Conservation (phyloP, 2,113 vertebrate species). For the Mustelus asterias region DNA sequence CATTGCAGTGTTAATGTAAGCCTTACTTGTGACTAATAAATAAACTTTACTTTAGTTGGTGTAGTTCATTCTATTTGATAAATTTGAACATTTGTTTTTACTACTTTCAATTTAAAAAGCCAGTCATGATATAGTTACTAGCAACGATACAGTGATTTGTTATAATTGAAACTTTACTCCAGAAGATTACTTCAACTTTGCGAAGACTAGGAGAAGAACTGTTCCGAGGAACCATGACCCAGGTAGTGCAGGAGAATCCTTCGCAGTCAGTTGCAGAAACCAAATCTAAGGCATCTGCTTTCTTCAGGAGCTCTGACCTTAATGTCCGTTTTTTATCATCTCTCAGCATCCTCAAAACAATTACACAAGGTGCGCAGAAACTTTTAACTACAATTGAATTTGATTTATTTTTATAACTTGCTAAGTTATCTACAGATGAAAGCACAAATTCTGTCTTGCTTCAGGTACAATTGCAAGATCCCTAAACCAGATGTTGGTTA, state of each 20-base stretch:
- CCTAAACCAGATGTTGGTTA: not conserved
- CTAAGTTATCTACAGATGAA: not conserved
- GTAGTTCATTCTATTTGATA: not conserved
- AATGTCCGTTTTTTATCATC: slow-evolving; percentile 69
- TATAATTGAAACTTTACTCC: slow-evolving; percentile 37
- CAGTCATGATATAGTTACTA: not conserved
- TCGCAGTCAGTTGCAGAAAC: slow-evolving; percentile 46
- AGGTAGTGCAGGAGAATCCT: slow-evolving; percentile 42
- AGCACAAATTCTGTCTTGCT: not conserved
- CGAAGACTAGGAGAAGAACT: slow-evolving; percentile 73
- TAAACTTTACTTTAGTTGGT: not conserved
- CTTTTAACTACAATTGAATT: slow-evolving; percentile 40
- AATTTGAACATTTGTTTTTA: not conserved
- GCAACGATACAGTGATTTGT: not conserved
- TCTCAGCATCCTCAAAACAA: slow-evolving; percentile 73
- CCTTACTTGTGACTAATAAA: too few relatives aligned
- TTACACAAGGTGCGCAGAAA: slow-evolving; percentile 72
- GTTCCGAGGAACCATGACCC: slow-evolving; percentile 58
- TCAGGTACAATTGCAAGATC: not conserved
- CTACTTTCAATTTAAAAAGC: not conserved
- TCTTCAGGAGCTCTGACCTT: slow-evolving; percentile 68
- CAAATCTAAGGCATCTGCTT: slow-evolving; percentile 52
- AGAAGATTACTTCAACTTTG: slow-evolving; percentile 70
- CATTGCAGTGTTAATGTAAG: too few relatives aligned
- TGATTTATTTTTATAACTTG: not conserved